Base-by-base conservation (phyloP, 2,888 invertebrate genomes). In the Machimus rusticus region DNA sequence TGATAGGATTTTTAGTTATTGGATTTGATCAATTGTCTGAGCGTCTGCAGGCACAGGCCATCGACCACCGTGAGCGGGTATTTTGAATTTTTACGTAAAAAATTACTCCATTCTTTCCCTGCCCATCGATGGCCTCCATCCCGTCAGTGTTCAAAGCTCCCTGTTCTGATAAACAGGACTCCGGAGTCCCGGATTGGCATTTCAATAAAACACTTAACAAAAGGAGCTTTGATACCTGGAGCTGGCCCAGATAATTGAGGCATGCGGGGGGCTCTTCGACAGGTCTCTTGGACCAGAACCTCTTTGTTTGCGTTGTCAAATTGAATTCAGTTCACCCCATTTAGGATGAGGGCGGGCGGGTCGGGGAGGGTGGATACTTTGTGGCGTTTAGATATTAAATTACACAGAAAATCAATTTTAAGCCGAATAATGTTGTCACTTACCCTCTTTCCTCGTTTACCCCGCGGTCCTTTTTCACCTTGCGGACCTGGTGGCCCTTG, bases 381-480 rank as follows among this genome's bases (percentile, higher is more conserved):
- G 39, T 28, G 37, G 66, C 28, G 43, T 28, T 74, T 28, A 85
- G 57, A 84, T 66, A 84, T 66, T 19, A 84, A 84, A 39, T 84
- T 76, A 46, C 31, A 14, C 2, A 86, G 28, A 51, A 86, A 86
- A 76, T 74, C 39, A 66, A 74, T 74, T 43, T 31, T 28, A 76
- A 43, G 31, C 74, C 43, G 51, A 19, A 76, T 16, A 57, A 66
- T 79, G n/a, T 66, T 31, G 66, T 74, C 74, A 85, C 74, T 96
- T 96, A 98, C 98, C 97, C 97, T 95, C 94, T 98, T 98, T 94
- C 98, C 98, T 93, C 97, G 95, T 93, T 97, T 97, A 92, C 98
- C 98, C 92, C 98, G 95, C 90, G 96, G 95, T 92, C 98, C 98
- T 93, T 96, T 97, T 93, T 97, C 98, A 90, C 98, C 98, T 89